Percentiles rank a stretch among this genome's conserved stretches.
Evolutionary conservation across 2,113 vertebrate species (phyloP).

Genomic region (Donacobius atricapilla): DNA sequence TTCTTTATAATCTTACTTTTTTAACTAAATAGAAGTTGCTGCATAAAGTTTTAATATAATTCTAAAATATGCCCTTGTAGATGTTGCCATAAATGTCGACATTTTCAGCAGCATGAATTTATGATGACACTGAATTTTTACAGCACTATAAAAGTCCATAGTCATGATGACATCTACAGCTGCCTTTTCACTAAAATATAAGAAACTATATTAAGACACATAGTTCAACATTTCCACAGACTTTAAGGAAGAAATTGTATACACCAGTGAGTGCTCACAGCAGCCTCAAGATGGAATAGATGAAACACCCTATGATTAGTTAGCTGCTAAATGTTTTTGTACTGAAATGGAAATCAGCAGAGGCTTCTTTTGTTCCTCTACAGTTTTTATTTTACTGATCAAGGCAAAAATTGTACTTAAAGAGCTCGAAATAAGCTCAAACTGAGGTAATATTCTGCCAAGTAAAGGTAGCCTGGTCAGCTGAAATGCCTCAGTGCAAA

Average conservation of each 20-base stretch:
- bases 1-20: constrained; percentile 67
- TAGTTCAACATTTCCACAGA: constrained; percentile 20
- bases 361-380: not conserved
- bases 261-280: not conserved
- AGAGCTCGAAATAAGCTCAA: not conserved
- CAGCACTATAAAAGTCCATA: constrained; percentile 70
- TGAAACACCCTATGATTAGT: not conserved
- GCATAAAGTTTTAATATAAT: constrained; percentile 69
- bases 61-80: constrained; percentile 77
- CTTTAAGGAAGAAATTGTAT: constrained; percentile 10
- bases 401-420: not conserved
- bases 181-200: constrained; percentile 68
- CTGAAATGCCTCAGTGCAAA: not conserved
- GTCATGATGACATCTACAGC: constrained; percentile 68
- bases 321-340: not conserved
- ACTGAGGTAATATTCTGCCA: not conserved
- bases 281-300: not conserved
- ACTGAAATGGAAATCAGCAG: not conserved
- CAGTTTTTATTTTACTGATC: not conserved
- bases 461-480: not conserved
- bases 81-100: constrained; percentile 74
- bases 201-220: constrained; percentile 60
- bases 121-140: constrained; percentile 80
- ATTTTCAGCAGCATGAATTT: constrained; percentile 76
- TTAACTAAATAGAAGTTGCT: constrained; percentile 74